Evolutionary conservation across 30 jellyfish, hydroid and myxozoan species (phyloP).

Genomic region (Hydractinia echinata): DNA sequence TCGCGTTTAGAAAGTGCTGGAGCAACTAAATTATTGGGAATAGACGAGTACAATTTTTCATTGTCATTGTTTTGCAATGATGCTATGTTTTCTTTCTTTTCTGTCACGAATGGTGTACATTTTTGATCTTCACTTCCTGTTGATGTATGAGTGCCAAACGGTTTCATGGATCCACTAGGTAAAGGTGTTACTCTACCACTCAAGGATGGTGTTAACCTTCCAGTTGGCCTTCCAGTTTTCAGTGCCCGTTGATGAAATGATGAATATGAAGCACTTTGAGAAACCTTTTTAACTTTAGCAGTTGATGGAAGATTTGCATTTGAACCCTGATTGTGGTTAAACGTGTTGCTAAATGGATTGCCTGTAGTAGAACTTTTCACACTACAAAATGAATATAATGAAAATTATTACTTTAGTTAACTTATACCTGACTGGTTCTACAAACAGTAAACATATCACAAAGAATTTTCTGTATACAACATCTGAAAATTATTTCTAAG

Average conservation of each 20-base stretch:
- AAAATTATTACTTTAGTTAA: neutral
- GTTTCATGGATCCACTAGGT: neutral
- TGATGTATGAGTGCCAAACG: neutral
- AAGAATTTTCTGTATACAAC: neutral
- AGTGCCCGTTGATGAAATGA: slow-evolving; percentile 6
- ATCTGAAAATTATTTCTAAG: neutral
- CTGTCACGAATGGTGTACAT: neutral
- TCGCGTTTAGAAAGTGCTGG: neutral
- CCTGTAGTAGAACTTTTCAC: slow-evolving; percentile 1
- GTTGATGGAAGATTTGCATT: neutral
- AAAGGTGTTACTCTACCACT: slow-evolving; percentile 20
- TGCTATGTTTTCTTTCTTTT: neutral
- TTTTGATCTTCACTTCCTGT: neutral
- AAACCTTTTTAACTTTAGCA: neutral
- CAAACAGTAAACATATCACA: too few species aligned
- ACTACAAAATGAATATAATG: neutral
- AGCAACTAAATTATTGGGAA: neutral
- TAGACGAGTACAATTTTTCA: neutral
- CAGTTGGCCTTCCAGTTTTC: neutral
- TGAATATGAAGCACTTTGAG: neutral
- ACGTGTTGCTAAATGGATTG: slow-evolving; percentile 9
- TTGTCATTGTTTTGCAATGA: neutral
- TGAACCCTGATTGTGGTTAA: neutral
- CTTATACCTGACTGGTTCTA: too few species aligned
- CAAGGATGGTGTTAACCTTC: slow-evolving; percentile 16